These are phyloP conservation scores for Phaenicophaeus curvirostris DNA, from an alignment of 2,797 vertebrate genomes.

Conservation along the genomic window DNA sequence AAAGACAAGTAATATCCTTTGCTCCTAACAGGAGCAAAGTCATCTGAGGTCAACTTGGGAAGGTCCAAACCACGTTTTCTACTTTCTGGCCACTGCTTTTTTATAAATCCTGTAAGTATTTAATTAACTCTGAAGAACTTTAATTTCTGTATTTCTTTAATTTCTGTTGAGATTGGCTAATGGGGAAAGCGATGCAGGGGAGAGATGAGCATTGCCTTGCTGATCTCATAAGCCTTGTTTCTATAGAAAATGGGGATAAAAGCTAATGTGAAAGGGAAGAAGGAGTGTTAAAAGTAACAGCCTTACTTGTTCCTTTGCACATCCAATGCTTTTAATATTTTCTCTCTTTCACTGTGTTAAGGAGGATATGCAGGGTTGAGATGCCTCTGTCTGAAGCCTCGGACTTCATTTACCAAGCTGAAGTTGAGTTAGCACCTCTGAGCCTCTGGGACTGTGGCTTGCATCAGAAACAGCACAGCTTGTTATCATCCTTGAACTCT, in stretches of 20 bases:
- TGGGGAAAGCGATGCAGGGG: not conserved
- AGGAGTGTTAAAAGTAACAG: not conserved
- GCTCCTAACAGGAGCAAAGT: not conserved
- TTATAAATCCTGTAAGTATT: not conserved
- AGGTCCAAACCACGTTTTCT: not conserved
- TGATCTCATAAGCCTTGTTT: constrained; percentile 25
- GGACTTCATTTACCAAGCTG: constrained; percentile 11
- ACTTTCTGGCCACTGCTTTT: not conserved
- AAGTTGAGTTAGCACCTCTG: constrained; percentile 20
- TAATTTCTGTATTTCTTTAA: not conserved
- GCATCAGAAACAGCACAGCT: constrained; percentile 29
- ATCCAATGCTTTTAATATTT: not conserved
- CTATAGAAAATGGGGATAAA: not conserved
- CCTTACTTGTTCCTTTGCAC: not conserved
- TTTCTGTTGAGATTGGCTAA: not conserved
- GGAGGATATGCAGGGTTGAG: not conserved
- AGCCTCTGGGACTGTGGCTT: constrained; percentile 27
- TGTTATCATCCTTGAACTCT: not conserved
- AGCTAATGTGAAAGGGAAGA: not conserved
- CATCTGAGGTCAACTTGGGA: not conserved
- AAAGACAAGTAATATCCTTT: not conserved
- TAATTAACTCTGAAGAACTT: not conserved
- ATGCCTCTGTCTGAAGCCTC: not conserved
- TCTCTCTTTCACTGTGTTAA: not conserved
- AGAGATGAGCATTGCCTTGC: not conserved